These are phyloP conservation scores for Gulo gulo DNA, from an alignment of 2,113 vertebrate genomes.

Conservation along the genomic window DNA sequence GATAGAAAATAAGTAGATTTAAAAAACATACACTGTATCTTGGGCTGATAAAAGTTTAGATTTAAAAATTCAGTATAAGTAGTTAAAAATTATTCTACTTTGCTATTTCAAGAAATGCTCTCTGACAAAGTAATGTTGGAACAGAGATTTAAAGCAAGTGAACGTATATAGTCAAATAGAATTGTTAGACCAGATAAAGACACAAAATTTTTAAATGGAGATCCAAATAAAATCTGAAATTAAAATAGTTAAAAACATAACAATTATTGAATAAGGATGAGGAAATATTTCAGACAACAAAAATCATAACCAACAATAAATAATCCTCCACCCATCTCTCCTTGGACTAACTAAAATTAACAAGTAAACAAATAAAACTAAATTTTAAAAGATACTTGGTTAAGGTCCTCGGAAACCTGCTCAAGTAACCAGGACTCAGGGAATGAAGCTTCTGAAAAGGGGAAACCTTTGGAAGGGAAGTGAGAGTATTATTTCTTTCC, in stretches of 20 bases:
- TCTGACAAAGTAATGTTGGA: background rate
- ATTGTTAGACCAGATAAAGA: background rate
- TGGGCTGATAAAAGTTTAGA: background rate
- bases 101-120: background rate
- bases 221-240: background rate
- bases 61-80: background rate
- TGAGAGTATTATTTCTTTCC: background rate
- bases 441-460: background rate
- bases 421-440: background rate
- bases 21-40: background rate
- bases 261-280: background rate
- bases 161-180: background rate
- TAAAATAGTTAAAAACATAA: background rate
- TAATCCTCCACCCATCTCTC: rapidly evolving
- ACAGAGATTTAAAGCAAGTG: background rate
- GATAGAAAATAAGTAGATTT: background rate
- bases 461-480: background rate
- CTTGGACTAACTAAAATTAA: background rate
- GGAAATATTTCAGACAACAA: background rate
- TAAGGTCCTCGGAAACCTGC: background rate
- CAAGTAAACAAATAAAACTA: background rate
- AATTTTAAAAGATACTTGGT: background rate
- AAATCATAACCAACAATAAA: background rate
- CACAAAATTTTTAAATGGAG: background rate
- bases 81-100: background rate